These are phyloP conservation scores for Schmidtea mediterranea DNA, from an alignment of 1,140 invertebrate genomes.

Conservation along the genomic window DNA sequence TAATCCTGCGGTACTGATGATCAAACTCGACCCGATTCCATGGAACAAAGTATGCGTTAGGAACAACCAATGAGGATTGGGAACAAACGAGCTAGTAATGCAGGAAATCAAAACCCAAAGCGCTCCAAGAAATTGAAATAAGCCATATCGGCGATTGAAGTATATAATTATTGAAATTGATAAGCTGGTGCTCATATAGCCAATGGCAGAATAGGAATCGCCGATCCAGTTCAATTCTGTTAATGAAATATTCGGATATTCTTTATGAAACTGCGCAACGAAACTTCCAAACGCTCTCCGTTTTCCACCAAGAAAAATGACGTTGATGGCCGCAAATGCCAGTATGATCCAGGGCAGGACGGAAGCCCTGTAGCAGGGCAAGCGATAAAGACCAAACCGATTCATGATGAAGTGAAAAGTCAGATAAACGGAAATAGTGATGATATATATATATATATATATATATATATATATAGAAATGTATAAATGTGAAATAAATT, in stretches of 20 bases:
- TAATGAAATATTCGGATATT: background rate
- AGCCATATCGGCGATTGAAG: background rate
- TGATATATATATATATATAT: too few relatives aligned
- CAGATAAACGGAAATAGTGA: too few relatives aligned
- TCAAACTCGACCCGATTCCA: background rate
- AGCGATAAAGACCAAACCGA: too few relatives aligned
- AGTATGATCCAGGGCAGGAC: slow-evolving; percentile 1
- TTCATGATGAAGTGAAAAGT: too few relatives aligned
- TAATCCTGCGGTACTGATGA: background rate
- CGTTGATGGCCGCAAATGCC: slow-evolving; percentile 4
- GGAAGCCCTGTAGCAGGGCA: too few relatives aligned
- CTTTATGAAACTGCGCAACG: background rate
- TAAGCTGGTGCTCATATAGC: background rate
- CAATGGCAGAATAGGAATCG: slow-evolving; percentile 1
- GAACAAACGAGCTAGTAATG: background rate
- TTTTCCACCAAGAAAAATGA: slow-evolving; percentile 4
- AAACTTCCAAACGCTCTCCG: slow-evolving; percentile 1
- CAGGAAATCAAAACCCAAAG: background rate
- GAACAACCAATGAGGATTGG: slow-evolving; percentile 6
- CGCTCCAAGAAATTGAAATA: slow-evolving; percentile 1
- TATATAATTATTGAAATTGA: background rate
- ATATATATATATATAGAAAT: too few relatives aligned
- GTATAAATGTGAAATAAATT: too few relatives aligned
- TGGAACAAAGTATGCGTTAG: slow-evolving; percentile 4
- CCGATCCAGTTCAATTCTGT: slow-evolving; percentile 6